Evolutionary conservation across 2,113 vertebrate genomes (phyloP).

Genomic region (Aspiorhynchus laticeps): DNA sequence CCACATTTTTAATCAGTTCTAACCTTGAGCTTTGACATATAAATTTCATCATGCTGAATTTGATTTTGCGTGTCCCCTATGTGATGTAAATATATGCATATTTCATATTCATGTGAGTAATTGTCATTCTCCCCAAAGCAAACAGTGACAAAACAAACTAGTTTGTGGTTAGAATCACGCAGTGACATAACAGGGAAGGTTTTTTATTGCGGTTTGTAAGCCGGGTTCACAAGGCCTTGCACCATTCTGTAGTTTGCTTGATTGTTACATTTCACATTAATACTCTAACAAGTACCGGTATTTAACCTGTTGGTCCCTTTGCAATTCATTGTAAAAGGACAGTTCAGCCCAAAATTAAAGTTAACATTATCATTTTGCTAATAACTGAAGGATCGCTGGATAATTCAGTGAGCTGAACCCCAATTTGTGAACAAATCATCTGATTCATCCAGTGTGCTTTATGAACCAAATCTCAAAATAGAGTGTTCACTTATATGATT

Average conservation of each 20-base stretch:
- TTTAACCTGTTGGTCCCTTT: neutral
- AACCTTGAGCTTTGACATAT: slow-evolving; percentile 69
- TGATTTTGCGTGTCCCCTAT: slow-evolving; percentile 61
- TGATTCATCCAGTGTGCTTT: neutral
- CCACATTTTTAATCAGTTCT: slow-evolving; percentile 69
- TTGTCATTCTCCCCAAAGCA: slow-evolving; percentile 63
- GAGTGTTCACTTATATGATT: neutral
- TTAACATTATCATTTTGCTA: neutral
- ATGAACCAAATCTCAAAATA: neutral
- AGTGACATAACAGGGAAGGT: slow-evolving; percentile 19
- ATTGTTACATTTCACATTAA: neutral
- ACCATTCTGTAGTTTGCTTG: neutral
- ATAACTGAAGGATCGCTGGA: neutral
- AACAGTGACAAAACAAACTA: slow-evolving; percentile 64
- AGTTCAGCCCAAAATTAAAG: neutral
- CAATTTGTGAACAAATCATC: neutral
- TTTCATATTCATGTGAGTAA: slow-evolving; percentile 69
- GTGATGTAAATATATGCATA: slow-evolving; percentile 66
- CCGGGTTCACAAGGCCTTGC: slow-evolving; percentile 1
- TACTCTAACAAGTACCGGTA: neutral
- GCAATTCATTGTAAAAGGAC: neutral
- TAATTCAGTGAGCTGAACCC: neutral
- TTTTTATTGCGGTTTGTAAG: slow-evolving; percentile 40
- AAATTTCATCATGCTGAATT: slow-evolving; percentile 67
- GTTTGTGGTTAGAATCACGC: slow-evolving; percentile 42